phyloP scores from a whole-genome alignment of 2,113 vertebrate species.

The Panthera leo region DNA sequence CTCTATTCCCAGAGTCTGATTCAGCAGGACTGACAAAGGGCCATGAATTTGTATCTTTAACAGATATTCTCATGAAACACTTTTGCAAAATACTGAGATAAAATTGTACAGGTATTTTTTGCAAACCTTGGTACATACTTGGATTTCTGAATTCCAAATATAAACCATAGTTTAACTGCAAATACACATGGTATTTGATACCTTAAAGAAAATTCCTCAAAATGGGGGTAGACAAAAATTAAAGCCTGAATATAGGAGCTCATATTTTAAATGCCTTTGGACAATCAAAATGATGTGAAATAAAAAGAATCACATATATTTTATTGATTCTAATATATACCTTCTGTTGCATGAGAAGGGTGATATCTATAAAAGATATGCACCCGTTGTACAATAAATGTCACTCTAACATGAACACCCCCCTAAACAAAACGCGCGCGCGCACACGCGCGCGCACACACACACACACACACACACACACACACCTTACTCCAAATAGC shows the following conservation, averaged over 20 bases:
- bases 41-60: constrained; percentile 10
- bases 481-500: not conserved
- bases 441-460: too few species aligned
- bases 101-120: not conserved
- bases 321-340: not conserved
- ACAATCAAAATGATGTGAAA: constrained; percentile 18
- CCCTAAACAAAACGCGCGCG: too few species aligned
- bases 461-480: too few species aligned
- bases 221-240: not conserved
- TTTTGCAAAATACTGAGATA: constrained; percentile 27
- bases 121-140: not conserved
- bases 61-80: not conserved
- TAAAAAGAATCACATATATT: not conserved
- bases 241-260: not conserved
- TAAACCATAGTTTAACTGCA: not conserved
- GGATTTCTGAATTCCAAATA: not conserved
- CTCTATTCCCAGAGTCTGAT: not conserved
- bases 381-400: not conserved
- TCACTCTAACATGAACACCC: not conserved
- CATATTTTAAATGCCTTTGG: not conserved
- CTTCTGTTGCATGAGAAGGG: not conserved
- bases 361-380: not conserved
- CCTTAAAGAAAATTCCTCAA: not conserved
- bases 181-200: not conserved
- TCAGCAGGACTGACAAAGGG: not conserved